Conservation (phyloP, 2,888 invertebrate genomes). For the Cryptus armator region DNA sequence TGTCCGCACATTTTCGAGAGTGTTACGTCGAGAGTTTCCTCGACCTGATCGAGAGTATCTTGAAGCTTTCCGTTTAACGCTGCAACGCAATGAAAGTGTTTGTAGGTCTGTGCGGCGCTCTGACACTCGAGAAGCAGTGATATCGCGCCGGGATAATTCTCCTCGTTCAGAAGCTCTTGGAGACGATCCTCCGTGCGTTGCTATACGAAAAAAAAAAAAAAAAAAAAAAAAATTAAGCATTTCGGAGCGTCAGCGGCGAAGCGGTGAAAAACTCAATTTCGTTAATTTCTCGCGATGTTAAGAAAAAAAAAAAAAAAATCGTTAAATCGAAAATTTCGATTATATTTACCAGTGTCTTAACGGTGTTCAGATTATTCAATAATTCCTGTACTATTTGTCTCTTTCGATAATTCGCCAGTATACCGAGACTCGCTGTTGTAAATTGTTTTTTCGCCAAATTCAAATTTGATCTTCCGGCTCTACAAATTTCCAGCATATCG, state of each 20-base stretch:
- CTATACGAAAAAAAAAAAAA: conserved; percentile 79
- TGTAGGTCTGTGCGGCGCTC: conserved; percentile 93
- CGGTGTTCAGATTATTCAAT: conserved; percentile 91
- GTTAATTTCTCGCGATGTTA: conserved; percentile 27
- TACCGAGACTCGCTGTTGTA: conserved; percentile 94
- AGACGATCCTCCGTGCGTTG: conserved; percentile 94
- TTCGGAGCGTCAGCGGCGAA: too few relatives aligned
- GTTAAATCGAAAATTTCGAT: not conserved
- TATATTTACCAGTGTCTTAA: conserved; percentile 91
- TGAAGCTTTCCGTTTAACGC: conserved; percentile 94
- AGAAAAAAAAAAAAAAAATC: too few relatives aligned
- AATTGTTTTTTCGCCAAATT: conserved; percentile 92
- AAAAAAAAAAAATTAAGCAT: conserved; percentile 1
- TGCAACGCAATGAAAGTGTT: conserved; percentile 96
- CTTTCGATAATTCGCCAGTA: conserved; percentile 96
- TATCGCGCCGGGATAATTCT: conserved; percentile 96
- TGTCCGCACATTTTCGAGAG: conserved; percentile 89
- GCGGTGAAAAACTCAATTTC: not conserved
- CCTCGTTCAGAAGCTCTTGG: conserved; percentile 92
- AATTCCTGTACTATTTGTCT: conserved; percentile 93
- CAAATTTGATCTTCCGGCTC: conserved; percentile 90
- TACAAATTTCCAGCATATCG: conserved; percentile 90
- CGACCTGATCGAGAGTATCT: conserved; percentile 95
- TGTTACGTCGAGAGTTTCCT: conserved; percentile 95
- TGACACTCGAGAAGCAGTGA: conserved; percentile 95